Base-by-base conservation (phyloP, 2,888 invertebrate genomes). In the Oscheius myriophilus region DNA sequence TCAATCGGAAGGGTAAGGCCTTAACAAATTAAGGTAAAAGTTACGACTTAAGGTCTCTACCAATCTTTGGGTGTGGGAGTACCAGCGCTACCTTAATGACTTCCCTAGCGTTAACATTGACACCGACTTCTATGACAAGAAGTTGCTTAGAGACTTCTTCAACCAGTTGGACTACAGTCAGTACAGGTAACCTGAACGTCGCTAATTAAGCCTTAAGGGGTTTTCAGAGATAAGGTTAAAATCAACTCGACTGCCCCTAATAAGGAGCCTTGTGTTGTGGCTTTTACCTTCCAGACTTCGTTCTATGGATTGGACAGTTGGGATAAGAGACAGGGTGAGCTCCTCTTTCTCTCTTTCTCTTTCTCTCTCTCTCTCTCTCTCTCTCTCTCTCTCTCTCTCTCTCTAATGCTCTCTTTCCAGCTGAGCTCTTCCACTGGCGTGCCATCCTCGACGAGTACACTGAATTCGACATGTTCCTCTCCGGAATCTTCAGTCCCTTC, bases 291-390 rank as follows among this genome's bases (percentile, higher is more conserved):
- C 80, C 85, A 85, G 70, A 81, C 80, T 1, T 81, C 80, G 6
- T 85, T 85, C 77, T 85, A 85, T 55, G 85, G 84, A n/a, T 71
- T 85, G 21, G 80, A 85, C 67, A 84, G 82, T 54, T 85, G 85
- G 85, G 85, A 85, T 64, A 86, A 86, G 67, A 71, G 85, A 69
- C 85, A 85, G 67, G 71, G 70, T 70, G 25, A 49, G 26, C n/a
- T 51, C n/a, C 1, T 14, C 23, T n/a, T n/a, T n/a, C n/a, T n/a
- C 21, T n/a, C 18, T 51, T 51, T 51, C 51, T 51, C 21, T 51
- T 16, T 51, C 21, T 18, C 14, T 18, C 14, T 11, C 51, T 14
- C 14, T 14, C 21, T 51, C 12, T 14, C 12, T 43, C n/a, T 14
- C n/a, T 43, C 12, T 43, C n/a, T 43, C n/a, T 43, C n/a, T n/a